Conservation (phyloP, 2,113 vertebrate genomes). For the Cheilinus undulatus region DNA sequence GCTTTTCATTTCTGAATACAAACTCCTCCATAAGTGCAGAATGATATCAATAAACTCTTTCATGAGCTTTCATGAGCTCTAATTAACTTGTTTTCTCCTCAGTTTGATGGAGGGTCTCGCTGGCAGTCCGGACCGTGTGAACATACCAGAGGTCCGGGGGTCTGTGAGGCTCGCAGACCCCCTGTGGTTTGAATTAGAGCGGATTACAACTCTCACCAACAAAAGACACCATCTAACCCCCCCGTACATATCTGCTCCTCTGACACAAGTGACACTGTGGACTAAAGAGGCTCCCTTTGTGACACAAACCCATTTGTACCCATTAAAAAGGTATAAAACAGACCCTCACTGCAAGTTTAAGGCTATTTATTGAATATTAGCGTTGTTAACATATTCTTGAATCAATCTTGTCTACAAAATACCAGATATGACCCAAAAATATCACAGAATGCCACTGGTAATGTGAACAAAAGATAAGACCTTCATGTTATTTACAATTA, state of each 20-base stretch:
- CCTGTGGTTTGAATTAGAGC: constrained; percentile 58
- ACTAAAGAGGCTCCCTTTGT: constrained; percentile 4
- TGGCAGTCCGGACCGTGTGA: constrained; percentile 45
- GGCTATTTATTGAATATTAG: not conserved
- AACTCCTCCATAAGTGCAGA: not conserved
- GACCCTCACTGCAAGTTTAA: not conserved
- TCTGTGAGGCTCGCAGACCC: constrained; percentile 42
- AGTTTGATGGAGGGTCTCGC: not conserved
- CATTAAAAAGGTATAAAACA: not conserved
- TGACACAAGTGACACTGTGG: constrained; percentile 4
- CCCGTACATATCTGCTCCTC: constrained; percentile 10
- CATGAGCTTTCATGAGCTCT: not conserved
- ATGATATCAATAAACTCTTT: constrained; percentile 2
- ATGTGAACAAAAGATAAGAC: no score
- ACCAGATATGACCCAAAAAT: not conserved
- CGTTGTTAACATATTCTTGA: not conserved
- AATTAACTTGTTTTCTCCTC: not conserved
- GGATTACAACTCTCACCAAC: constrained; percentile 64
- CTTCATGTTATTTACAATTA: no score
- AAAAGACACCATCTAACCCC: constrained; percentile 43
- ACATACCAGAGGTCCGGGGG: constrained; percentile 36
- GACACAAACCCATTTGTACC: not conserved
- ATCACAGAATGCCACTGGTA: no score
- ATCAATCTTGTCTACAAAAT: not conserved
- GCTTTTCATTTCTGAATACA: not conserved